Base-by-base conservation (phyloP, 2,888 invertebrate genomes). In the Luffia ferchaultella region DNA sequence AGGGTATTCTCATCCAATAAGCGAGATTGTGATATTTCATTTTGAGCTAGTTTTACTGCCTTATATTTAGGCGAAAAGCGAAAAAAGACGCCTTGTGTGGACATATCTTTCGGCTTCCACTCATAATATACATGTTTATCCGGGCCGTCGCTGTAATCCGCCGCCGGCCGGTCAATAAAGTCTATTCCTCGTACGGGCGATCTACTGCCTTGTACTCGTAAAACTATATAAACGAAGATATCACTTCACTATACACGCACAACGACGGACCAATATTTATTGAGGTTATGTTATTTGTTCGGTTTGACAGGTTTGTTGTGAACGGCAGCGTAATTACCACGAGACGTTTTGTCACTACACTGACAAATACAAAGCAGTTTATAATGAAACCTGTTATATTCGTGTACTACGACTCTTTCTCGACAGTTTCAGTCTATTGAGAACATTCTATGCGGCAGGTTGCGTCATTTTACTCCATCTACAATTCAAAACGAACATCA, bases 111-210 rank as follows among this genome's bases (percentile, higher is more conserved):
- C 62, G 53, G 55, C 57, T 59, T 59, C 60, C 56, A 60, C 54
- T 60, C 63, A 63, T 65, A 65, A 65, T 62, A 60, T 66, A 63
- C 60, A 65, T 68, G 61, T 47, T 64, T 68, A 67, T 66, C 62
- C 62, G 53, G 51, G 59, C 55, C 64, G 62, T 59, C 57, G 62
- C 45, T 18, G 60, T 57, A 58, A 60, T 63, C 61, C 55, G 59
- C 57, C 62, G 62, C 61, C 42, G 43, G 61, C 62, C 63, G 68
- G 65, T 69, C 71, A 69, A 70, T 70, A 65, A 65, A 69, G 67
- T 62, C 63, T 59, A 62, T 56, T 60, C 67, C 12, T 40, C 40
- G 12, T 15, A 9, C n/a, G n/a, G n/a, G n/a, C n/a, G n/a, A n/a
- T n/a, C n/a, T n/a, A n/a, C n/a, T n/a, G n/a, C n/a, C n/a, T n/a